Conservation (phyloP, 2,888 invertebrate species). For the Mayetiola destructor region DNA sequence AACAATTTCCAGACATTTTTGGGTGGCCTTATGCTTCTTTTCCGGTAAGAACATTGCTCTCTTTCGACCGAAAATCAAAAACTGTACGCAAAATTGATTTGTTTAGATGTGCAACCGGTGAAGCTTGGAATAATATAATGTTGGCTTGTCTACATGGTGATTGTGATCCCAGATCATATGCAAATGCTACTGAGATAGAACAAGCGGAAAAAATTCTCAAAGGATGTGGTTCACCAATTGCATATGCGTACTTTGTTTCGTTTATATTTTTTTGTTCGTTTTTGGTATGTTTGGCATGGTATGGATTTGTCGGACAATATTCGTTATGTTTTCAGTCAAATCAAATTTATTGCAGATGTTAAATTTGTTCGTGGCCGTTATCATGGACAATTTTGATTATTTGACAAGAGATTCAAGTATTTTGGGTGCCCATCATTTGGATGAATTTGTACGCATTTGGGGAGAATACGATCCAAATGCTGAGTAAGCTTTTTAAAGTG, state of each 20-base stretch:
- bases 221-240: conserved; percentile 87
- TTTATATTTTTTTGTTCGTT: conserved; percentile 99
- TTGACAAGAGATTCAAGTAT: conserved; percentile 98
- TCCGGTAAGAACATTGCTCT: conserved; percentile 48
- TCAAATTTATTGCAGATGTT: conserved; percentile 61
- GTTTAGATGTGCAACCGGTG: conserved; percentile 92
- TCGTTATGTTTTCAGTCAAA: background rate
- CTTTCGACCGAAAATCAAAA: background rate
- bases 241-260: conserved; percentile 95
- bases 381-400: conserved; percentile 99
- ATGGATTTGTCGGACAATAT: background rate
- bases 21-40: conserved; percentile 79
- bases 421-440: conserved; percentile 98
- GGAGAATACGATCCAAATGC: conserved; percentile 99
- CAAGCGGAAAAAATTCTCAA: conserved; percentile 50
- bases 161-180: too few relatives aligned
- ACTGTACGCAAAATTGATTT: background rate
- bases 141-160: conserved; percentile 83
- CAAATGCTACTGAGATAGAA: conserved; percentile 35
- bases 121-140: conserved; percentile 99
- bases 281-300: conserved; percentile 49
- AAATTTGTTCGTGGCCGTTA: conserved; percentile 99
- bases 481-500: conserved; percentile 51
- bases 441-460: conserved; percentile 99
- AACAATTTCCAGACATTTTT: conserved; percentile 92